Base-by-base conservation (phyloP, 2,888 invertebrate species). In the Zaprionus obscuricornis region DNA sequence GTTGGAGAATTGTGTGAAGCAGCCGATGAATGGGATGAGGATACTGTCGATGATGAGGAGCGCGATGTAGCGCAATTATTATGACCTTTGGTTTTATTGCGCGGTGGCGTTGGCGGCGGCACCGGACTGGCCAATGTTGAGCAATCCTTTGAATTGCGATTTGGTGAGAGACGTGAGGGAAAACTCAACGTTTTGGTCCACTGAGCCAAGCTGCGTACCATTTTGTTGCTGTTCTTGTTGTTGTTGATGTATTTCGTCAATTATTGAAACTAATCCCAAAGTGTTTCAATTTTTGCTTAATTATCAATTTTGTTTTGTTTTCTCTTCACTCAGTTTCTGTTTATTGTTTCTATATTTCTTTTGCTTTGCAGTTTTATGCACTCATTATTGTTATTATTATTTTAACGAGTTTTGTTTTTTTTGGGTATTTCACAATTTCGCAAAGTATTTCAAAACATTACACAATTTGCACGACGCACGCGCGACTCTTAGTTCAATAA, bases 131-230 rank as follows among this genome's bases (percentile, higher is more conserved):
- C 69, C 59, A 83, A 18, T 13, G 88, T 87, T 24, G 85, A 92
- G 88, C 91, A 91, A 89, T 95, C 95, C 91, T 95, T 95, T 29
- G 94, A 93, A 51, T 93, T 93, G 87, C 95, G 94, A 89, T 96
- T 95, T 10, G 96, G 96, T 59, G 95, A 95, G 88, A 96, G 92
- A 90, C 96, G 92, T 86, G 96, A 94, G 64, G 96, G 96, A 90
- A 96, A 96, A 92, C 96, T 96, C 89, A 96, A 92, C 79, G 96
- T 96, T 92, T 96, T 96, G 91, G 96, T 96, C 96, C 96, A 96
- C 92, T 96, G 95, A 64, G 96, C 94, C 88, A 96, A 92, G 92
- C 95, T 96, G 83, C 96, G 95, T 91, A 96, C 96, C 96, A 96
- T 96, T 77, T 85, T 88, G 49, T 20, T 4, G 7, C 18, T 45